Evolutionary conservation across 2,888 invertebrate species (phyloP), one percentile per base, ranked within the genome.

Genomic region (Drosophila pegasa): DNA sequence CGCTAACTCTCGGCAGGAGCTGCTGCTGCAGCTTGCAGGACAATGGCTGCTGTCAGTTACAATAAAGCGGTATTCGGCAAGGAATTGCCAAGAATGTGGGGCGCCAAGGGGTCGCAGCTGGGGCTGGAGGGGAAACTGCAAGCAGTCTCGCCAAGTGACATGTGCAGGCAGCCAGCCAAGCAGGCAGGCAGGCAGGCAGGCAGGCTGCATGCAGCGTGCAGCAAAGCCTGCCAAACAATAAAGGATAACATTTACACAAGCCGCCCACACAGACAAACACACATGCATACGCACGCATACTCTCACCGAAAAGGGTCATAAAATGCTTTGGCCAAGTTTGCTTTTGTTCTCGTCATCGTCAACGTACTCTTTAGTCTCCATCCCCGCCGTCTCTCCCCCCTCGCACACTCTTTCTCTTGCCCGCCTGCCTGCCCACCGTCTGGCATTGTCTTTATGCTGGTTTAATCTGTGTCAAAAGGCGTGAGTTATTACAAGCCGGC

Each of bases 381-480:
- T 35, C 18, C 56, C 58, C n/a, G n/a, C n/a, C n/a, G n/a, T 43
- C 52, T 33, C 25, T 29, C 40, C 35, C 51, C 16, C 50, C 22
- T 14, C 22, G 9, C 31, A 33, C 47, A 10, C 40, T 14, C 33
- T 18, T 18, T 60, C 54, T 58, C 60, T 20, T 31, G 48, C 18
- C 16, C 8, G 45, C 48, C 41, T 41, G 41, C 33, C 33, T 37
- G 51, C 37, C 37, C 27, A 14, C 51, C 14, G 57, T 54, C 68
- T 68, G 65, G 71, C 84, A 87, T 83, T 83, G 87, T 83, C 82
- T 87, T 84, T 76, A 83, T 84, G 85, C 89, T 71, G 87, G 79
- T 76, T 88, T 85, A 88, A 85, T 85, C 85, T 85, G 85, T 85
- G 89, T 88, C 89, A 85, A 85, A 87, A 85, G 85, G 88, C 89